phyloP scores from a whole-genome alignment of 2,888 invertebrate species.

The Chouioia cunea region DNA sequence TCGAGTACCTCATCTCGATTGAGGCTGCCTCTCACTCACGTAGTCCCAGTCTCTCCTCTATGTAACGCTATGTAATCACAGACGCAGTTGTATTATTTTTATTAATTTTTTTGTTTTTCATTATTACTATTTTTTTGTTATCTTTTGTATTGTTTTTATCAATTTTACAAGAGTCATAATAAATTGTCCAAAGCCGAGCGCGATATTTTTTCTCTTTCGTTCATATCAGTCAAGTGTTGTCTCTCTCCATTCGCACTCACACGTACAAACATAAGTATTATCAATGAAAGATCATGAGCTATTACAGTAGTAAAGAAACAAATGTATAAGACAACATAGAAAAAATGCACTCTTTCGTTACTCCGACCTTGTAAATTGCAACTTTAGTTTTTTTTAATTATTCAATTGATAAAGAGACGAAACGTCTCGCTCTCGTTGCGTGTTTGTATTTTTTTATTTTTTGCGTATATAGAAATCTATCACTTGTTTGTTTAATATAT shows the following conservation, averaged over 20 bases:
- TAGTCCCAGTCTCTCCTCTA: slow-evolving; percentile 49
- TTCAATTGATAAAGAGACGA: no score
- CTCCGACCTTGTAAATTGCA: slow-evolving; percentile 24
- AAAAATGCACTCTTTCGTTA: slow-evolving; percentile 33
- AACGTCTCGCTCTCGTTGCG: no score
- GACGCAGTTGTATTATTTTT: slow-evolving; percentile 57
- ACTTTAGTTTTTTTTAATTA: no score
- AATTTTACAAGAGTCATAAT: slow-evolving; percentile 57
- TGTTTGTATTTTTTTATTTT: no score
- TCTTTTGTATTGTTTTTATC: slow-evolving; percentile 8
- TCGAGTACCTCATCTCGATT: not conserved
- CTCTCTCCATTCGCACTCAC: not conserved
- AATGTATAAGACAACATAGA: slow-evolving; percentile 11
- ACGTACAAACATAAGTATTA: not conserved
- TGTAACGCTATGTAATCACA: slow-evolving; percentile 64
- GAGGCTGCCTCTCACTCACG: slow-evolving; percentile 42
- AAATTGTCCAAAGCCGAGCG: slow-evolving; percentile 54
- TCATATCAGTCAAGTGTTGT: slow-evolving; percentile 8
- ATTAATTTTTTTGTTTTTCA: slow-evolving; percentile 11
- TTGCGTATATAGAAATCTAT: not conserved
- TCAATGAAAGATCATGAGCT: no score
- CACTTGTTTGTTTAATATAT: slow-evolving; percentile 30
- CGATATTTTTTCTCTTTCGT: slow-evolving; percentile 52
- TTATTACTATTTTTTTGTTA: not conserved
- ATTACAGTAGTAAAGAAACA: not conserved